Percentiles rank a stretch among this genome's conserved stretches.
phyloP scores from a whole-genome alignment of 1,140 invertebrate genomes.

The Anagrus nilaparvatae region DNA sequence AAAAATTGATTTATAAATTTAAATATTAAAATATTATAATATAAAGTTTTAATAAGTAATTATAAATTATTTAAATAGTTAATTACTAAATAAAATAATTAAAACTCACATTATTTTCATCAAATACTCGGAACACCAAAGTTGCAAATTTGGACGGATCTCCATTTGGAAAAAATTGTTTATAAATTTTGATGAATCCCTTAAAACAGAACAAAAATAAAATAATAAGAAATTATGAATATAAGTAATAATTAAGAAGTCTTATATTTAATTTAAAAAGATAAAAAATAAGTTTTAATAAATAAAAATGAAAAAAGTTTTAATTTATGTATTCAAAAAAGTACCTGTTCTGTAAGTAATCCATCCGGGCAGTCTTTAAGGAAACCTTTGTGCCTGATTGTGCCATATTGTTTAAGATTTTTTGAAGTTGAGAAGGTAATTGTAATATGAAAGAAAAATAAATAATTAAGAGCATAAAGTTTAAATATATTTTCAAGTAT shows the following conservation, averaged over 20 bases:
- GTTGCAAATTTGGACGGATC: constrained; percentile 96
- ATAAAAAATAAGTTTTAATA: background rate
- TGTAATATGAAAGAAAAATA: too few species aligned
- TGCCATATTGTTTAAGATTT: too few species aligned
- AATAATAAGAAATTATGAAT: background rate
- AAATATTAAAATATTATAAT: too few species aligned
- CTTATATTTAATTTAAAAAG: background rate
- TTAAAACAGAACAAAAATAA: constrained; percentile 53
- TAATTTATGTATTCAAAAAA: constrained; percentile 19
- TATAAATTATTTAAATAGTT: too few species aligned
- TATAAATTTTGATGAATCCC: constrained; percentile 98
- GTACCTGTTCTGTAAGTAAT: constrained; percentile 82
- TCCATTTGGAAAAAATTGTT: constrained; percentile 97
- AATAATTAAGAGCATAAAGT: too few species aligned
- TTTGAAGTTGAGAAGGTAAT: too few species aligned
- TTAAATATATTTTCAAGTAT: too few species aligned
- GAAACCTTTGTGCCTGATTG: constrained; percentile 93
- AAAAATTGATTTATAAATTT: constrained; percentile 1
- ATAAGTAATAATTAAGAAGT: background rate
- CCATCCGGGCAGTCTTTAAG: constrained; percentile 89
- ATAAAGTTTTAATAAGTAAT: too few species aligned
- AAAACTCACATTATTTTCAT: constrained; percentile 90
- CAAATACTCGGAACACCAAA: constrained; percentile 94
- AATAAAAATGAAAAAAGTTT: background rate
- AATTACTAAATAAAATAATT: background rate